phyloP scores from a whole-genome alignment of 2,113 vertebrate species.

The Telmatochromis sp. region DNA sequence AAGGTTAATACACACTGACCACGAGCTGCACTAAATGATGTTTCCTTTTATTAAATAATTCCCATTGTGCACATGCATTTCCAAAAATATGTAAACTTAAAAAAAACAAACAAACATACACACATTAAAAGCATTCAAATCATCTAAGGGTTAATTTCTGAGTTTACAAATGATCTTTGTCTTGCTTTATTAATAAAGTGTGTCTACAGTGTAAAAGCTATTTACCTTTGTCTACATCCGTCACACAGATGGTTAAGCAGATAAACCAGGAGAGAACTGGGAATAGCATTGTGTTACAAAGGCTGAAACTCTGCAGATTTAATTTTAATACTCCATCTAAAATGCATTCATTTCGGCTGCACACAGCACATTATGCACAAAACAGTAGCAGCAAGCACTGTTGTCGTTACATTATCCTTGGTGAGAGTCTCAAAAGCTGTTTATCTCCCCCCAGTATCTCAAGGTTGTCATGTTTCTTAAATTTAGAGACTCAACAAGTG shows the following conservation, averaged over 20 bases:
- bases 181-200: not conserved
- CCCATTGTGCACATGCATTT: not conserved
- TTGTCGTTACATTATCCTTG: not conserved
- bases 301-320: not conserved
- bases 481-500: conserved; percentile 36
- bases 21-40: not conserved
- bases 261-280: not conserved
- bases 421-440: not conserved
- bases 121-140: not conserved
- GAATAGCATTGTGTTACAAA: not conserved
- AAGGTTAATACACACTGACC: not conserved
- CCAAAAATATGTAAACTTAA: not conserved
- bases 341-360: not conserved
- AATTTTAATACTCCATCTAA: not conserved
- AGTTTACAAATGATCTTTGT: not conserved
- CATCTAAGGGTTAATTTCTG: not conserved
- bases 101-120: not conserved
- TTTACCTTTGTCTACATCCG: not conserved
- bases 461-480: conserved; percentile 22
- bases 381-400: not conserved
- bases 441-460: not conserved
- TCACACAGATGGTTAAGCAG: not conserved
- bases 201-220: not conserved
- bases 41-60: not conserved
- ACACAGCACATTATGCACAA: not conserved